phyloP scores from a whole-genome alignment of 2,113 vertebrate genomes.

The Sebastes fasciatus region DNA sequence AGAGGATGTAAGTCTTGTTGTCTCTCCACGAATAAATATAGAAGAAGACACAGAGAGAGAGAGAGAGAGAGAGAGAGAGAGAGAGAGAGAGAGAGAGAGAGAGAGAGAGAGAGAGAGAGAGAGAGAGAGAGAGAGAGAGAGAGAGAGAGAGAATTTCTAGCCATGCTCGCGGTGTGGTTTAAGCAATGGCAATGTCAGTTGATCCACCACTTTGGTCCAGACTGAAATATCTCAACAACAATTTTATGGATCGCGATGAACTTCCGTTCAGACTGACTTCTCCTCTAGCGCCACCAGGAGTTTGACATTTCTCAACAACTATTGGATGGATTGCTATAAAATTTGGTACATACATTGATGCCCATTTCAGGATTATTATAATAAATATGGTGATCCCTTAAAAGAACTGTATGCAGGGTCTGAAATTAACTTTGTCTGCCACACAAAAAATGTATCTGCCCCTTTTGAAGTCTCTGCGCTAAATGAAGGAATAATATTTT shows the following conservation, averaged over 20 bases:
- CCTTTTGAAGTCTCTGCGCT: too few species aligned
- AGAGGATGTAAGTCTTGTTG: conserved; percentile 33
- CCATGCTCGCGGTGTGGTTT: neutral
- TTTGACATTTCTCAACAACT: neutral
- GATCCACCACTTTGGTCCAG: neutral
- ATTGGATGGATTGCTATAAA: neutral
- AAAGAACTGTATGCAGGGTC: too few species aligned
- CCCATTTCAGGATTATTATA: neutral
- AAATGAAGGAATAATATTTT: too few species aligned
- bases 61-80: neutral
- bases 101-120: neutral
- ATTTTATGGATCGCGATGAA: neutral
- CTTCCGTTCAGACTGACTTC: neutral
- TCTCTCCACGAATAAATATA: conserved; percentile 28
- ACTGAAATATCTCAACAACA: neutral
- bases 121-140: neutral
- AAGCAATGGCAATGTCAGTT: neutral
- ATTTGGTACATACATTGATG: neutral
- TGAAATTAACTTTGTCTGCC: too few species aligned
- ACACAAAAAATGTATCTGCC: too few species aligned
- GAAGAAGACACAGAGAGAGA: neutral
- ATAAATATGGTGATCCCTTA: neutral
- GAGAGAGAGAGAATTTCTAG: neutral
- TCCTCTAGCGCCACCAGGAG: neutral
- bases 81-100: too few species aligned